Evolutionary conservation across 2,797 vertebrate species (phyloP), one percentile per base, ranked within the genome.

Genomic region (Meriones psammophilus): DNA sequence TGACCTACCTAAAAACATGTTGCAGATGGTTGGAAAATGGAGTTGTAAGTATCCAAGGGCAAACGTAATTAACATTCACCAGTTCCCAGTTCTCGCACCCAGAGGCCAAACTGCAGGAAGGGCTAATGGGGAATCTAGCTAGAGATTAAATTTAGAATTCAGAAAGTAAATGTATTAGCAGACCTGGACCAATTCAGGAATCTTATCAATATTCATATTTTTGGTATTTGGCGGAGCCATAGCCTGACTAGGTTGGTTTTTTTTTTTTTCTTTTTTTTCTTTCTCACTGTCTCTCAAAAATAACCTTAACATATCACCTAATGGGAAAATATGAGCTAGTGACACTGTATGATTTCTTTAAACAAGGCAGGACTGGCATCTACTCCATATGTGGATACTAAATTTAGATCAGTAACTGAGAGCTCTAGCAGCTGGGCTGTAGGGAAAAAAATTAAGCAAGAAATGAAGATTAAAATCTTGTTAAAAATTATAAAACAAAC

Each of bases 361-460:
- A 88, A 46, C 71, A 88, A 56, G 73, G 83, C 54, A 94, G 89
- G 66, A 66, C 8, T 95, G 88, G 66, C 66, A 88, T 91, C 76
- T 96, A 54, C 8, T 94, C 88, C 95, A 93, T 62, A 88, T 86
- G 78, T 58, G 58, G 91, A 95, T 36, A 42, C 68, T 96, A 97
- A 97, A 95, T 96, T 95, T 97, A 97, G 87, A 95, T 8, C 71
- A 71, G 46, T 71, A 79, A 91, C 69, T 74, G 89, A 96, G 60
- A 91, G 54, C 56, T 83, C 64, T 83, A 88, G 83, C 91, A 94
- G 96, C 73, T 96, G 93, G 89, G 95, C 83, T 54, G 36, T 17
- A 46, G 13, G 62, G 77, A n/a, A 1, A 84, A 42, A 1, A 22
- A 28, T 42, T 94, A 94, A 60, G 56, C 46, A 93, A 73, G 62